Evolutionary conservation across 2,113 vertebrate species (phyloP).

Genomic region (Cyanoderma ruficeps): DNA sequence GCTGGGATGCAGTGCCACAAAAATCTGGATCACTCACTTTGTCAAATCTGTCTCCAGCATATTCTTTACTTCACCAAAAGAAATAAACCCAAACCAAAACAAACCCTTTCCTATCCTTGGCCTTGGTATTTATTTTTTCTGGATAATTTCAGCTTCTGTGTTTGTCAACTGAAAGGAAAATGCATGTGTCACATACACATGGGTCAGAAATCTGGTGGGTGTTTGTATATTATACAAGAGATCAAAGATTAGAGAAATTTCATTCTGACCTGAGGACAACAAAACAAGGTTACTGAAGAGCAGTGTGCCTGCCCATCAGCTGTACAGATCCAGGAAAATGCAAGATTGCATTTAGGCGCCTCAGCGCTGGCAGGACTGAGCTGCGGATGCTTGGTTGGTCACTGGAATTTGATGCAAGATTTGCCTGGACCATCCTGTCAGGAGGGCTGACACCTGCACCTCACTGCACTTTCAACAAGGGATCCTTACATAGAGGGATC

Average conservation of each 20-base stretch:
- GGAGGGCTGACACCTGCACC: background rate
- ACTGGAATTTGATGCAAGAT: background rate
- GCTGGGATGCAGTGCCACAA: background rate
- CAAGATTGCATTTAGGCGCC: background rate
- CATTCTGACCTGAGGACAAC: background rate
- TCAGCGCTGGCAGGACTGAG: background rate
- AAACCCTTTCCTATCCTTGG: background rate
- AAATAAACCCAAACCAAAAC: background rate
- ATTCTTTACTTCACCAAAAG: background rate
- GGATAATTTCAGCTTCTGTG: background rate
- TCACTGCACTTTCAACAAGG: background rate
- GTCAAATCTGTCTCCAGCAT: background rate
- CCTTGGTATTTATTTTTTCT: background rate
- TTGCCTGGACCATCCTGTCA: background rate
- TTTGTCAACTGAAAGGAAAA: slow-evolving; percentile 9
- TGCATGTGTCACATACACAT: fast-evolving
- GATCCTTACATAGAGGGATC: background rate
- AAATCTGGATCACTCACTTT: background rate
- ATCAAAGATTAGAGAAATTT: background rate
- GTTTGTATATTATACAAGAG: background rate
- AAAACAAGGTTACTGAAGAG: background rate
- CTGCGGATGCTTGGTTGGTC: background rate
- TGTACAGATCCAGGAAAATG: background rate
- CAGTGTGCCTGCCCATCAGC: background rate
- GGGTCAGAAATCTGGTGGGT: background rate